Evolutionary conservation across 2,888 invertebrate genomes (phyloP), one percentile per base, ranked within the genome.

Genomic region (Melinaea marsaeus): DNA sequence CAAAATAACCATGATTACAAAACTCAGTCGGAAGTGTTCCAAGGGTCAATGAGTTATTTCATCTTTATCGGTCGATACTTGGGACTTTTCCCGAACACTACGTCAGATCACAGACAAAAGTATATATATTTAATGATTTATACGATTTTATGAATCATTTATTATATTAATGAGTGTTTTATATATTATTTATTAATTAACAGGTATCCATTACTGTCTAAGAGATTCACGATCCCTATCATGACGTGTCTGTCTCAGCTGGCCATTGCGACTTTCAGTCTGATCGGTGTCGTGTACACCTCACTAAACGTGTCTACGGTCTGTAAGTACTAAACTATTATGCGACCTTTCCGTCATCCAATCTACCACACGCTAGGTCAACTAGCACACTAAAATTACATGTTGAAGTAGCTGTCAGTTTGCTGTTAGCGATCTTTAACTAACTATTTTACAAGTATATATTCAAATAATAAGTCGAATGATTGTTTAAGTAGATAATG

Each of bases 61-160:
- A 2, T 83, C 0, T 54, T 77, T 3, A 68, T 72, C 55, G 85
- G 82, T 3, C 79, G 79, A 54, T 73, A 63, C 33, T 61, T 82
- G 2, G 86, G 84, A 0, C 47, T 86, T 13, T 81, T 77, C 58
- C 83, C 84, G 0, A 37, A 74, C 22, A 22, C 22, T 84, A 0
- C 57, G 69, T 2, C 78, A 77, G 7, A 70, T 79, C n/a, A 46
- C 74, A 9, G 71, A 71, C 32, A 69, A 63, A 0, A 75, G 83
- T 61, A 56, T 70, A 1, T 61, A 37, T 7, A 37, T 6, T 37
- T 37, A 37, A 37, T 37, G 37, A 37, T 37, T 37, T 37, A 37
- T 2, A 37, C 7, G 37, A 1, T 22, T 37, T 37, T 37, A 37
- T 37, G 37, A 37, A 37, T 37, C 7, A 6, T 37, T 37, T 37